Conservation (phyloP, 1,140 invertebrate genomes). For the Watersipora subatra region DNA sequence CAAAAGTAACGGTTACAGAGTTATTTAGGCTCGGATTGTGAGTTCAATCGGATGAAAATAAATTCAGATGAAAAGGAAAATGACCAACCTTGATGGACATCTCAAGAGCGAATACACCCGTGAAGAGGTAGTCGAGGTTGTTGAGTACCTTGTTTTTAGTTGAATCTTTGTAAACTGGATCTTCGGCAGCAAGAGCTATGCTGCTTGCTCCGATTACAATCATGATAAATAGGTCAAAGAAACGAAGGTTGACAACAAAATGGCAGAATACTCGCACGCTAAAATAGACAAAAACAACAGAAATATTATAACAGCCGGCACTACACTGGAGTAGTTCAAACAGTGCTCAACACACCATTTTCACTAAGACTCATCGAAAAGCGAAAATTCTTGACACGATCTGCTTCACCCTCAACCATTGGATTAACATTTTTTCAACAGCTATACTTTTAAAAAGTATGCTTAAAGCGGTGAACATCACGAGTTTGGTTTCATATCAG, state of each 20-base stretch:
- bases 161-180: constrained; percentile 71
- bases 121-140: constrained; percentile 96
- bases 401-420: neutral
- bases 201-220: constrained; percentile 85
- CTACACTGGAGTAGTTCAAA: no score
- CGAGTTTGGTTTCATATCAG: no score
- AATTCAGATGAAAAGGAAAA: no score
- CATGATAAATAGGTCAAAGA: constrained; percentile 98
- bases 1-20: no score
- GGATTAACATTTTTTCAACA: no score
- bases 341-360: no score
- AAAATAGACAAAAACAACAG: neutral
- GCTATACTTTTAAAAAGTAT: no score
- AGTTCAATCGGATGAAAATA: no score
- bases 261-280: constrained; percentile 42
- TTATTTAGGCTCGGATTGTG: no score
- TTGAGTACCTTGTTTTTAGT: constrained; percentile 73
- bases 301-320: no score
- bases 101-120: constrained; percentile 92
- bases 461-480: no score
- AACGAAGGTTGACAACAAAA: constrained; percentile 86
- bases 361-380: neutral
- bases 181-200: constrained; percentile 89
- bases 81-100: constrained; percentile 81
- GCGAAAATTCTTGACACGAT: neutral